phyloP scores from a whole-genome alignment of 2,888 invertebrate genomes.

The Epinotia brunnichana region DNA sequence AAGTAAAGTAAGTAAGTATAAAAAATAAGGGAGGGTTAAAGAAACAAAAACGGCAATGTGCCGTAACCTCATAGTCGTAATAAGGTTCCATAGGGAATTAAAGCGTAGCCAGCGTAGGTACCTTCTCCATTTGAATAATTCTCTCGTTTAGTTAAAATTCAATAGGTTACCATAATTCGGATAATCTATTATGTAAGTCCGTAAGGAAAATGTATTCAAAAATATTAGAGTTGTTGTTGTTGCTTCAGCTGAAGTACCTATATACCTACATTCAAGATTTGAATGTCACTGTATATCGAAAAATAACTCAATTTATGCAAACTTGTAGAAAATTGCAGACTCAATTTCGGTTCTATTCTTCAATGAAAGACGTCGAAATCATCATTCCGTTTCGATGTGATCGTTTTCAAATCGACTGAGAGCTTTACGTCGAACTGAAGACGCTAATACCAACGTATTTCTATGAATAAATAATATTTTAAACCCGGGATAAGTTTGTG shows the following conservation, averaged over 20 bases:
- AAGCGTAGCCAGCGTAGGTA: conserved; percentile 45
- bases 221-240: too few relatives aligned
- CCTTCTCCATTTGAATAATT: conserved; percentile 48
- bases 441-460: conserved; percentile 10
- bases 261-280: too few relatives aligned
- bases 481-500: neutral
- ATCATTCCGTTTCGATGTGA: conserved; percentile 26
- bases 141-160: conserved; percentile 38
- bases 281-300: neutral
- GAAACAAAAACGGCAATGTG: conserved; percentile 72
- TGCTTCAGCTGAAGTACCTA: too few relatives aligned
- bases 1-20: too few relatives aligned
- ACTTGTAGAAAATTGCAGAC: neutral
- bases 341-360: neutral
- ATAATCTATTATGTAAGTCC: too few relatives aligned
- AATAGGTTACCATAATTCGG: conserved; percentile 22
- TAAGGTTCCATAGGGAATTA: conserved; percentile 60
- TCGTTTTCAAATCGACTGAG: conserved; percentile 10
- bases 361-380: conserved; percentile 21
- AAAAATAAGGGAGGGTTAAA: conserved; percentile 64
- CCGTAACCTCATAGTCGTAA: conserved; percentile 70
- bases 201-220: neutral
- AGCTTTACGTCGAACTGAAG: conserved; percentile 30
- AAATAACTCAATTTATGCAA: conserved; percentile 2
- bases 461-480: conserved; percentile 27